phyloP scores from a whole-genome alignment of 1,140 invertebrate species.

The Drosophila kanapiae region DNA sequence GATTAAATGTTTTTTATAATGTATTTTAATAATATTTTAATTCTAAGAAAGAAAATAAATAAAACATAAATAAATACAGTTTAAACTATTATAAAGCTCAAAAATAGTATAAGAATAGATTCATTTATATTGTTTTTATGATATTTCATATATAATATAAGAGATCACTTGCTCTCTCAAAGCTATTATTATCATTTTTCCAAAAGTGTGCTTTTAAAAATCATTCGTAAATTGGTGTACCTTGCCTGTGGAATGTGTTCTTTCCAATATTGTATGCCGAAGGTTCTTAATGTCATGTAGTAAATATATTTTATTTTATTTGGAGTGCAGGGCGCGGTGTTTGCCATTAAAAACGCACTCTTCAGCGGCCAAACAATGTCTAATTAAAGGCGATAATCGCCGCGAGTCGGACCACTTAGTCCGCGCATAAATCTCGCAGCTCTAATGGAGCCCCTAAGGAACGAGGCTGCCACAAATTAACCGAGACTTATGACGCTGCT shows the following conservation, averaged over 20 bases:
- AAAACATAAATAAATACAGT: too few relatives aligned
- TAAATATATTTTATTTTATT: conserved; percentile 35
- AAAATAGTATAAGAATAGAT: too few relatives aligned
- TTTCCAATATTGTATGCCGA: not conserved
- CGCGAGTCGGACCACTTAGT: conserved; percentile 59
- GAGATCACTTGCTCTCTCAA: too few relatives aligned
- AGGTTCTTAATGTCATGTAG: not conserved
- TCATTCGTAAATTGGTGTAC: not conserved
- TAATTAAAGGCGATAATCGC: conserved; percentile 56
- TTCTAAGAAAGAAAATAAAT: too few relatives aligned
- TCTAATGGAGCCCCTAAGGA: conserved; percentile 33
- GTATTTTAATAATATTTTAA: too few relatives aligned
- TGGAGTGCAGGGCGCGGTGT: conserved; percentile 18
- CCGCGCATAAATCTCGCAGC: conserved; percentile 60
- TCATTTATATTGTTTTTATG: too few relatives aligned
- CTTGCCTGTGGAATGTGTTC: not conserved
- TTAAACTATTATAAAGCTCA: too few relatives aligned
- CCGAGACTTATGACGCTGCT: conserved; percentile 70
- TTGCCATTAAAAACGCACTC: conserved; percentile 38
- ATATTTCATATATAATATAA: too few relatives aligned
- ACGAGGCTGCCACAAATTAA: conserved; percentile 63
- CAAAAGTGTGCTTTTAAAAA: not conserved
- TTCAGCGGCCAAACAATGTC: conserved; percentile 52
- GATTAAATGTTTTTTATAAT: too few relatives aligned
- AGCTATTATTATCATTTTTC: too few relatives aligned